A percentile compares a stretch with the other conserved stretches of the same genome.
phyloP scores from a whole-genome alignment of 2,113 vertebrate genomes.

The Polypterus bichir region DNA sequence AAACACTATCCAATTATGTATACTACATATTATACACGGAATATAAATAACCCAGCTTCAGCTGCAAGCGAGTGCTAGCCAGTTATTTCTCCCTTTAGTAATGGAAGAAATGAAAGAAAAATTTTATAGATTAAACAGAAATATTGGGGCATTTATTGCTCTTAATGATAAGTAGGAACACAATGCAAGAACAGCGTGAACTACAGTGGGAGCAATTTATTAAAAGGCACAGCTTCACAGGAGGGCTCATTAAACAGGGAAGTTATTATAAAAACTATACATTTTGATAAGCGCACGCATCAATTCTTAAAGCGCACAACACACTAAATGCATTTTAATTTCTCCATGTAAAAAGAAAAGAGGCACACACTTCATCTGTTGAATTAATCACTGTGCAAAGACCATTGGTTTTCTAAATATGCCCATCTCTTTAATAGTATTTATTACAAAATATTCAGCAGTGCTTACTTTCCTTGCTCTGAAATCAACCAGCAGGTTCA shows the following conservation, averaged over 20 bases:
- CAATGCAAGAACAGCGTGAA: constrained; percentile 36
- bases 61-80: no score
- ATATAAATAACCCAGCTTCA: no score
- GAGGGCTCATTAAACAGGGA: constrained; percentile 39
- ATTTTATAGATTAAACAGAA: constrained; percentile 13
- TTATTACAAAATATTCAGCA: no score
- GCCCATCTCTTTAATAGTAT: no score
- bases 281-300: constrained; percentile 45
- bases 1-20: no score
- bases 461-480: no score
- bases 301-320: constrained; percentile 30
- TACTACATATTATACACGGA: no score
- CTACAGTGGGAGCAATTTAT: constrained; percentile 34
- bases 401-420: neutral
- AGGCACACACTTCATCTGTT: constrained; percentile 6
- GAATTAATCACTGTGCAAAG: constrained; percentile 4
- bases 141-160: constrained; percentile 11
- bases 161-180: constrained; percentile 29
- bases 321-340: constrained; percentile 3
- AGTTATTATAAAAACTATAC: constrained; percentile 36
- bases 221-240: constrained; percentile 46
- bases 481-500: no score
- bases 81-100: no score
- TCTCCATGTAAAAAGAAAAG: neutral
- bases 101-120: neutral